phyloP scores from a whole-genome alignment of 2,888 invertebrate species.

The Thelaira solivaga region DNA sequence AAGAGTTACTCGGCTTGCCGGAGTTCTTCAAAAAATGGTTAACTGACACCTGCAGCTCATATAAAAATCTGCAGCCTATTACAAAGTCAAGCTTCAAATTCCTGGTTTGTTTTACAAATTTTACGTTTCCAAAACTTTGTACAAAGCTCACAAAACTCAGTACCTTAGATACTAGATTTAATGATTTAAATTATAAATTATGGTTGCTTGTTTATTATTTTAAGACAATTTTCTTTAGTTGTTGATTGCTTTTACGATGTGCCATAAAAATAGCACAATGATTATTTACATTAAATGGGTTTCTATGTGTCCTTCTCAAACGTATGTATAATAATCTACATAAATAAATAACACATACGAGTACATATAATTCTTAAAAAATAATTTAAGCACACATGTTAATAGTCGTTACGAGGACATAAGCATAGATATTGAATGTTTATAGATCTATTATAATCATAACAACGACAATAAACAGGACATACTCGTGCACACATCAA shows the following conservation, averaged over 20 bases:
- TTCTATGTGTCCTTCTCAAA: too few relatives aligned
- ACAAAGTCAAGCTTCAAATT: too few relatives aligned
- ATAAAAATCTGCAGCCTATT: too few relatives aligned
- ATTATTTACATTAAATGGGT: not conserved
- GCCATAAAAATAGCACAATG: constrained; percentile 4
- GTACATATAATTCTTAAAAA: constrained; percentile 32
- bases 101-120: too few relatives aligned
- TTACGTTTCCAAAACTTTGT: too few relatives aligned
- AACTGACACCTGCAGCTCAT: too few relatives aligned
- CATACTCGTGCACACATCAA: constrained; percentile 1
- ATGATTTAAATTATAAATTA: not conserved
- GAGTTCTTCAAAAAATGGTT: too few relatives aligned
- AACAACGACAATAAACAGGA: constrained; percentile 34
- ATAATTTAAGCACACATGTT: constrained; percentile 47
- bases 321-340: constrained; percentile 34
- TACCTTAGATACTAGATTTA: not conserved
- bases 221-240: not conserved
- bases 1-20: too few relatives aligned
- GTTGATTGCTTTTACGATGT: not conserved
- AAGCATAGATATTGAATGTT: constrained; percentile 76
- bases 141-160: too few relatives aligned
- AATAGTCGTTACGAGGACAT: constrained; percentile 65
- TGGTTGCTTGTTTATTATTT: not conserved
- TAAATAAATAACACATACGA: constrained; percentile 29
- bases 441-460: constrained; percentile 74